phyloP scores from a whole-genome alignment of 2,113 vertebrate species.

The Pungitius pungitius region DNA sequence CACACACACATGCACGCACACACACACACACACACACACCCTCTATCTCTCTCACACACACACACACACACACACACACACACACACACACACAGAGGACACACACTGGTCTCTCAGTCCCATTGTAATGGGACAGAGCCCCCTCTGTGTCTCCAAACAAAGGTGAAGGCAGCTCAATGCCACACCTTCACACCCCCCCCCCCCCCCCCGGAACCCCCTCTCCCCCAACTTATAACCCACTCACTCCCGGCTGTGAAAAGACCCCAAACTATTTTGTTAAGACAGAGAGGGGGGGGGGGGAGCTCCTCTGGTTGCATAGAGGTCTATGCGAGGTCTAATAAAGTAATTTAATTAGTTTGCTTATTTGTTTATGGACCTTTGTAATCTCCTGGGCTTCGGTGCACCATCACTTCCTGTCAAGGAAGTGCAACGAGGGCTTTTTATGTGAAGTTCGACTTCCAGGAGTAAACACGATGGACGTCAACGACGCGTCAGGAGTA shows the following conservation, averaged over 20 bases:
- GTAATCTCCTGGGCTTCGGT: too few relatives aligned
- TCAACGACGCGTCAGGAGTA: not conserved
- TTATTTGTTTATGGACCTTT: not conserved
- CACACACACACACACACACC: constrained; percentile 17
- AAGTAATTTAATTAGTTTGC: too few relatives aligned
- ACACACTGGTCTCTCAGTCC: constrained; percentile 29
- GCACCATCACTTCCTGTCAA: not conserved
- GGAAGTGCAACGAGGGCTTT: too few relatives aligned
- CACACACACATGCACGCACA: constrained; percentile 10
- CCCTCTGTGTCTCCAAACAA: constrained; percentile 76
- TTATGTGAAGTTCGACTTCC: not conserved
- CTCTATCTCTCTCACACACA: constrained; percentile 40
- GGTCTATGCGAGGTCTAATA: too few relatives aligned
- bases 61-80: constrained; percentile 15
- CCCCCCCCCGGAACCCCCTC: not conserved
- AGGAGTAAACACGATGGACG: not conserved
- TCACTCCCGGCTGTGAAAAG: not conserved
- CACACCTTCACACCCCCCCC: constrained; percentile 57
- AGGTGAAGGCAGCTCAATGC: constrained; percentile 64
- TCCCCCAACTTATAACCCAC: constrained; percentile 1
- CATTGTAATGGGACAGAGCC: constrained; percentile 70
- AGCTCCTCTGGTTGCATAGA: too few relatives aligned
- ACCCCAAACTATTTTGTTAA: not conserved
- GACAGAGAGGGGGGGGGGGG: too few relatives aligned
- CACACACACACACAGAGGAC: constrained; percentile 5